Evolutionary conservation across 2,888 invertebrate genomes (phyloP).

Genomic region (Steinernema hermaphroditum): DNA sequence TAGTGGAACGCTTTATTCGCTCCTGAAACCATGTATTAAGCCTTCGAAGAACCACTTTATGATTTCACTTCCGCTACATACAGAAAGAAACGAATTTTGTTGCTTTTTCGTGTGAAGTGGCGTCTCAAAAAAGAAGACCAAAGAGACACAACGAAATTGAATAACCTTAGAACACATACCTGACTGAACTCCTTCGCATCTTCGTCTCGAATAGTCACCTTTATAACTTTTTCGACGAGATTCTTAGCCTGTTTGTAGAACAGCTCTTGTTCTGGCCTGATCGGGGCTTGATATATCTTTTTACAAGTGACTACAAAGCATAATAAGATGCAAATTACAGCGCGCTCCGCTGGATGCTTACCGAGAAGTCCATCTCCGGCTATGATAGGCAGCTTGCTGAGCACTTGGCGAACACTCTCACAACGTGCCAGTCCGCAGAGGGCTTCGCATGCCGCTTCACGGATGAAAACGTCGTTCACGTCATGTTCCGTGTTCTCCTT

Average conservation of each 20-base stretch:
- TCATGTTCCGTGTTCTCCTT: conserved; percentile 70
- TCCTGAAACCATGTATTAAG: conserved; percentile 10
- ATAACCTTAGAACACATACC: conserved; percentile 29
- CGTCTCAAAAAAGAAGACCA: no score
- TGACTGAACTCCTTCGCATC: conserved; percentile 45
- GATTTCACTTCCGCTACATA: no score
- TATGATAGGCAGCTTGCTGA: conserved; percentile 90
- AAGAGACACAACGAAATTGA: no score
- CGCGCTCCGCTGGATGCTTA: conserved; percentile 66
- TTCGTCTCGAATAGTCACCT: conserved; percentile 44
- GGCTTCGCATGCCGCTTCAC: conserved; percentile 86
- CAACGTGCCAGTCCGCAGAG: conserved; percentile 90
- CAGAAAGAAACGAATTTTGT: no score
- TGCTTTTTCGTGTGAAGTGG: no score
- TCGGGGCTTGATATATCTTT: conserved; percentile 18
- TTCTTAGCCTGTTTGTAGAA: conserved; percentile 92
- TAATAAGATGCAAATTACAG: not conserved
- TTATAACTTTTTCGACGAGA: conserved; percentile 75
- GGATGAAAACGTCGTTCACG: conserved; percentile 75
- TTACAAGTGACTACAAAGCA: not conserved
- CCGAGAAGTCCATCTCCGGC: conserved; percentile 88
- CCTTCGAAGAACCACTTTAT: not conserved
- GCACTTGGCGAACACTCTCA: conserved; percentile 86
- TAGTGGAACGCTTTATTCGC: not conserved
- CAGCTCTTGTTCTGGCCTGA: conserved; percentile 87